A percentile compares a stretch with the other conserved stretches of the same genome.
These are phyloP conservation scores for Chaunax sp. DNA, from an alignment of 2,797 vertebrate genomes.

Conservation along the genomic window DNA sequence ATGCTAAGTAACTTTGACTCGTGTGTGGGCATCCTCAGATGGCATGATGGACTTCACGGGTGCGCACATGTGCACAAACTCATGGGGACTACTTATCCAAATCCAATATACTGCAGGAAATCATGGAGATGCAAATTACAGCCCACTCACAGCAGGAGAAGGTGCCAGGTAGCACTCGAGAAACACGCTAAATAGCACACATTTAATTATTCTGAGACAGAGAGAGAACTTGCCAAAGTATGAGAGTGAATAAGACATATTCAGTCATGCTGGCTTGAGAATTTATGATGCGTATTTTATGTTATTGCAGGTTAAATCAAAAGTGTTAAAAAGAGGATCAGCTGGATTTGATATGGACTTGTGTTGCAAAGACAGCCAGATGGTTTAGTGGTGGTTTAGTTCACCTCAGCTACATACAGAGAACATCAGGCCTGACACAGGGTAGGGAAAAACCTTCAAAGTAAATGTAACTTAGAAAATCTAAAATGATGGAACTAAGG, in stretches of 20 bases:
- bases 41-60: not conserved
- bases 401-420: conserved; percentile 66
- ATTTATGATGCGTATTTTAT: conserved; percentile 4
- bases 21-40: conserved; percentile 28
- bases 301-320: conserved; percentile 46
- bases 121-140: conserved; percentile 27
- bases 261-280: not conserved
- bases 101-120: conserved; percentile 6
- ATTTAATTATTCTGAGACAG: conserved; percentile 34
- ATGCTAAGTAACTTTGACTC: conserved; percentile 21
- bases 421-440: conserved; percentile 49
- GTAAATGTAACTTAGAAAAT: not conserved
- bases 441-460: not conserved
- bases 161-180: conserved; percentile 21
- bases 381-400: conserved; percentile 65
- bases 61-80: conserved; percentile 8
- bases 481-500: not conserved
- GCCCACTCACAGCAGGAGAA: conserved; percentile 29
- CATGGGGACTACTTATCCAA: conserved; percentile 21
- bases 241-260: conserved; percentile 6
- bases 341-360: conserved; percentile 10
- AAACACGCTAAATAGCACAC: conserved; percentile 31
- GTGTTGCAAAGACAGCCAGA: conserved; percentile 46
- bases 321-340: conserved; percentile 40
- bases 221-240: conserved; percentile 5